Evolutionary conservation across 2,888 invertebrate genomes (phyloP).

Genomic region (Drosophila flavopinicola): DNA sequence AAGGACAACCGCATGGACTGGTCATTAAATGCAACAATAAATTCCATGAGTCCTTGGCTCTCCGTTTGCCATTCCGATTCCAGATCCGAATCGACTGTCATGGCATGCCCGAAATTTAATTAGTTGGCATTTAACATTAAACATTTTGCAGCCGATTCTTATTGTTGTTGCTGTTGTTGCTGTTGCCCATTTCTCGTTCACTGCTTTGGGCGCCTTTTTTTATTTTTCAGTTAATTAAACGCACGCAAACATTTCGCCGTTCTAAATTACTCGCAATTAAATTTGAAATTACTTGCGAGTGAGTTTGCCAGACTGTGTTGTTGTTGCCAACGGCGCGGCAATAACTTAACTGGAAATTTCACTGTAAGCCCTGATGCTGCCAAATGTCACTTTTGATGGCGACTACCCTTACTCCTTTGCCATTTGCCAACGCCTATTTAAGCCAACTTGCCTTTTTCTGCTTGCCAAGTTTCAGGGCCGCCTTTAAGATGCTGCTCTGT

Average conservation of each 20-base stretch:
- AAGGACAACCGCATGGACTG: conserved; percentile 59
- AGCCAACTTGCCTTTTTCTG: conserved; percentile 36
- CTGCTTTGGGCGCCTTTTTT: conserved; percentile 48
- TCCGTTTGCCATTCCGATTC: conserved; percentile 12
- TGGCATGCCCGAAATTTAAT: conserved; percentile 72
- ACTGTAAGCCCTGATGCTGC: conserved; percentile 66
- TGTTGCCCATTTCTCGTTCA: conserved; percentile 35
- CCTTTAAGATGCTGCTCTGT: conserved; percentile 52
- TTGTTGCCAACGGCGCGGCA: conserved; percentile 55
- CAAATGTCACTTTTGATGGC: conserved; percentile 77
- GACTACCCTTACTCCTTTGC: not conserved
- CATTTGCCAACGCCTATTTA: conserved; percentile 24
- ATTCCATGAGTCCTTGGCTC: conserved; percentile 35
- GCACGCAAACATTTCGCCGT: conserved; percentile 75
- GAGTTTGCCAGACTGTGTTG: conserved; percentile 53
- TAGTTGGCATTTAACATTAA: conserved; percentile 77
- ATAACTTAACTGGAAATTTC: conserved; percentile 77
- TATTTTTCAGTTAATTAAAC: conserved; percentile 79
- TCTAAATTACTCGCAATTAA: conserved; percentile 79
- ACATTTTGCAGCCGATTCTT: conserved; percentile 50
- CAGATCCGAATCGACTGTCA: conserved; percentile 42
- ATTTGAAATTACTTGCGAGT: conserved; percentile 75
- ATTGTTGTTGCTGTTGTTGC: conserved; percentile 17
- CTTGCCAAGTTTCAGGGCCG: conserved; percentile 23
- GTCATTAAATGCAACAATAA: conserved; percentile 76